phyloP scores from a whole-genome alignment of 2,888 invertebrate species.

The Argyra leucocephala region DNA sequence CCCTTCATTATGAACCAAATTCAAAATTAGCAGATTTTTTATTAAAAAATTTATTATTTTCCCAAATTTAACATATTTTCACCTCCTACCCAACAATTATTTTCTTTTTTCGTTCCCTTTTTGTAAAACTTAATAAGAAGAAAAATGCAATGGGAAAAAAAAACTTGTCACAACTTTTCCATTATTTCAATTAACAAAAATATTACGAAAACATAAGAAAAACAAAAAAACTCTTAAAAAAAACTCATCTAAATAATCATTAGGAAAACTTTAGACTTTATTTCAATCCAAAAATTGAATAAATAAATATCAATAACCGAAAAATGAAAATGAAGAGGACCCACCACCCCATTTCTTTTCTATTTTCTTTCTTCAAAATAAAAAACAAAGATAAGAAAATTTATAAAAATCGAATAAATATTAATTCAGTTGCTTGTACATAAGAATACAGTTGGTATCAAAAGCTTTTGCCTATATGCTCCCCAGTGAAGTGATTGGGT shows the following conservation, averaged over 20 bases:
- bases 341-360: background rate
- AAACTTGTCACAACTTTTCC: conserved; percentile 6
- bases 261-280: background rate
- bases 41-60: too few relatives aligned
- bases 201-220: background rate
- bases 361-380: background rate
- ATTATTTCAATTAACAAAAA: background rate
- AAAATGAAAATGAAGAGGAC: background rate
- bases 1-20: too few relatives aligned
- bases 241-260: conserved; percentile 1
- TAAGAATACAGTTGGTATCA: too few relatives aligned
- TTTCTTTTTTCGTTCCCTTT: too few relatives aligned
- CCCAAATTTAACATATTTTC: too few relatives aligned
- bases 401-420: background rate
- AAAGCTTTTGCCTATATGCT: too few relatives aligned
- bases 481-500: too few relatives aligned
- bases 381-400: too few relatives aligned
- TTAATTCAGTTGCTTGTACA: background rate
- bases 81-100: too few relatives aligned
- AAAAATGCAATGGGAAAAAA: too few relatives aligned
- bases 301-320: background rate
- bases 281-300: background rate
- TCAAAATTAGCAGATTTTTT: too few relatives aligned
- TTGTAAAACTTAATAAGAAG: too few relatives aligned
- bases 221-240: background rate